Conservation (phyloP, 1,140 invertebrate species). For the Heliconius eleuchia region DNA sequence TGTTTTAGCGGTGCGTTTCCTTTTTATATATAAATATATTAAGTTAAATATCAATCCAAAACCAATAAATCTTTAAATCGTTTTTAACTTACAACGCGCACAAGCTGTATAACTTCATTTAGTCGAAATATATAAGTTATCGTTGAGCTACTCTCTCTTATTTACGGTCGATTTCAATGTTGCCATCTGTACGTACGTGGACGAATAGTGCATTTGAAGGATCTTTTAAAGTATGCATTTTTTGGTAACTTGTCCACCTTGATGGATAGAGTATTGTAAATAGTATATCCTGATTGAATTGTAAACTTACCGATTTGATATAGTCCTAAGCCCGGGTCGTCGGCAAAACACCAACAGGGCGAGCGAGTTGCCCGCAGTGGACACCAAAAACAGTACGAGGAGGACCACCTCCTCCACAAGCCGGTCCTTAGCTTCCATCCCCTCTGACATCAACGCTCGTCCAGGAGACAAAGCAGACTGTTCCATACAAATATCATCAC, state of each 20-base stretch:
- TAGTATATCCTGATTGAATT: constrained; percentile 34
- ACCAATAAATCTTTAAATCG: background rate
- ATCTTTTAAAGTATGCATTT: constrained; percentile 39
- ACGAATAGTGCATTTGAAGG: constrained; percentile 19
- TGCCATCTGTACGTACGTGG: constrained; percentile 13
- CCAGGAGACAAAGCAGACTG: constrained; percentile 65
- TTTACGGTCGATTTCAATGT: constrained; percentile 21
- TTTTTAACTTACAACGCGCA: constrained; percentile 27
- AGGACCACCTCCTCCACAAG: constrained; percentile 72
- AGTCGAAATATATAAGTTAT: constrained; percentile 3
- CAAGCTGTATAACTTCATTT: constrained; percentile 20
- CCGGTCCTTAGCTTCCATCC: constrained; percentile 72
- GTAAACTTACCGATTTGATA: constrained; percentile 77
- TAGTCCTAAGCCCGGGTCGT: constrained; percentile 76
- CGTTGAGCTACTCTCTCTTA: constrained; percentile 30
- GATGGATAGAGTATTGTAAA: constrained; percentile 31
- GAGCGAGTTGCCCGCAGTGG: constrained; percentile 74
- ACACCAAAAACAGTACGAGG: constrained; percentile 72
- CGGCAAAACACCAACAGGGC: constrained; percentile 76
- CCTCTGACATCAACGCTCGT: constrained; percentile 75
- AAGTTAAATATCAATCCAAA: background rate
- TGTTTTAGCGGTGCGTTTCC: background rate
- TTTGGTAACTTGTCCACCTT: constrained; percentile 45
- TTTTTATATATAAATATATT: background rate
- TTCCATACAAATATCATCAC: constrained; percentile 76